Base-by-base conservation (phyloP, 1,140 invertebrate genomes). In the Drosophila dunni region DNA sequence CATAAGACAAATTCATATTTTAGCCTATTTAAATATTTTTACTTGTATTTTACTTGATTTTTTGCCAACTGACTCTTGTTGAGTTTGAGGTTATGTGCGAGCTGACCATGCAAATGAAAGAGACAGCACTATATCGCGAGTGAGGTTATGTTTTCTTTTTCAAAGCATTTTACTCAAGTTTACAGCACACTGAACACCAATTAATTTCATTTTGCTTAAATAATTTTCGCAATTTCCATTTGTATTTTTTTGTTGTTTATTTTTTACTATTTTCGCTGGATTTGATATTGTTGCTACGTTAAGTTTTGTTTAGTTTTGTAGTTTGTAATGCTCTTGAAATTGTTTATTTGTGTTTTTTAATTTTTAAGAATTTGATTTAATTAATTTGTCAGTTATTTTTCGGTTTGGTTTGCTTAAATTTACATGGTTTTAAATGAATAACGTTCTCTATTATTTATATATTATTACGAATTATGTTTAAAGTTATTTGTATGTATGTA, bases 1-100 rank as follows among this genome's bases (percentile, higher is more conserved):
- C 72, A 84, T 83, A 83, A 83, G 81, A 83, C 80, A 83, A 73
- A 57, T 67, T 71, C 38, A 40, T 53, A 61, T 46, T 73, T 58
- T 66, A 66, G 29, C 44, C 45, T 61, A 73, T 48, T 68, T 63
- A 36, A 13, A 51, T 54, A 45, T 58, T 29, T 64, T 9, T 40
- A 51, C 42, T 20, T 46, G 44, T 48, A 38, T 44, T 44, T 29
- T 74, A 38, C 36, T 46, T 29, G 24, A 29, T 77, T 34, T 50
- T 20, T 48, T 62, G 9, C 51, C 51, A 46, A 10, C 13, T 58
- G 15, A 42, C 33, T 50, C 2, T 36, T 10, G 9, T 33, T 20
- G 3, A 20, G 50, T 17, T 58, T 50, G 66, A 79, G 61, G 58
- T 78, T 66, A 69, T 62, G 36, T 63, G 71, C 48, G 62, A 62